A percentile compares a stretch with the other conserved stretches of the same genome.
These are phyloP conservation scores for Drosophila affinis DNA, from an alignment of 2,888 invertebrate genomes.

Conservation along the genomic window DNA sequence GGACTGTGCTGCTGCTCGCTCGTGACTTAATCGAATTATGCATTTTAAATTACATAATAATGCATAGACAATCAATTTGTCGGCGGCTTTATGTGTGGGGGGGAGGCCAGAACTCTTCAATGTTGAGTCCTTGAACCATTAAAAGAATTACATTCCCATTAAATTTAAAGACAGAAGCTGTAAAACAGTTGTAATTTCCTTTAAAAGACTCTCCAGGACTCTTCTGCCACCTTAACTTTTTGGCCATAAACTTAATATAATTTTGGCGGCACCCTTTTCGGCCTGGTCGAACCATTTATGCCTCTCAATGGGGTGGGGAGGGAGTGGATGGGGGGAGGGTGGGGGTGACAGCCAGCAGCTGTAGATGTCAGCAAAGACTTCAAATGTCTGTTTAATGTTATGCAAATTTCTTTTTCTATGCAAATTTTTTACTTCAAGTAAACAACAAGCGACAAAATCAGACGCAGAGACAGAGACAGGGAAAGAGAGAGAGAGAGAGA, in stretches of 20 bases:
- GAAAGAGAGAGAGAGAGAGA: not conserved
- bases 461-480: constrained; percentile 28
- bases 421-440: constrained; percentile 61
- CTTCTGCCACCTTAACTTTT: not conserved
- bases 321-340: no score
- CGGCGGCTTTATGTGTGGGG: not conserved
- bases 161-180: constrained; percentile 5
- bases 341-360: constrained; percentile 14
- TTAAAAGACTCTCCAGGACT: no score
- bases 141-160: constrained; percentile 1
- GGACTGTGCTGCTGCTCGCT: constrained; percentile 14
- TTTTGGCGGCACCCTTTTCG: constrained; percentile 1
- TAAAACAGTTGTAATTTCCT: not conserved
- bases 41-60: constrained; percentile 62
- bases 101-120: not conserved
- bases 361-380: constrained; percentile 31
- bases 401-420: constrained; percentile 75
- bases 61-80: constrained; percentile 38
- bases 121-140: not conserved
- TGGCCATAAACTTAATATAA: constrained; percentile 26
- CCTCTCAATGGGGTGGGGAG: constrained; percentile 3
- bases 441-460: constrained; percentile 57
- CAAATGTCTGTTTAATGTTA: constrained; percentile 72
- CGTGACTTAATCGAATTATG: constrained; percentile 59
- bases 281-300: constrained; percentile 12